phyloP scores from a whole-genome alignment of 64 coral and sea anemone species.

The Montipora efflorescens region DNA sequence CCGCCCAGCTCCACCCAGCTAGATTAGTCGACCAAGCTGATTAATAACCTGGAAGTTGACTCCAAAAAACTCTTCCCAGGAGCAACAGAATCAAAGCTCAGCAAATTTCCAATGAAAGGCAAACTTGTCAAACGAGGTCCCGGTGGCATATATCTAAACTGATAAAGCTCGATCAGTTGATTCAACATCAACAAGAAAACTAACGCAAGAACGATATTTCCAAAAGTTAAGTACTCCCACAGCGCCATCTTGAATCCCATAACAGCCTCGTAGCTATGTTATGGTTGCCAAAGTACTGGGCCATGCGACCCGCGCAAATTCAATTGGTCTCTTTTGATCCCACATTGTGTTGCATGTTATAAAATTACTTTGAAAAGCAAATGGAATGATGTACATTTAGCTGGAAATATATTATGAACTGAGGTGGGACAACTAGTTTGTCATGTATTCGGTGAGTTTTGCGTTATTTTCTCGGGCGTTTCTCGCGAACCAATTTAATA shows the following conservation, averaged over 20 bases:
- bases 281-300: background rate
- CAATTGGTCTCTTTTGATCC: background rate
- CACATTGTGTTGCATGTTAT: too few species aligned
- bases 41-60: background rate
- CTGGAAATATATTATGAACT: too few species aligned
- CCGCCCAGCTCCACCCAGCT: too few species aligned
- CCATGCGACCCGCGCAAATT: background rate
- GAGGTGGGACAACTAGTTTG: too few species aligned
- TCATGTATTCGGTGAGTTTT: too few species aligned
- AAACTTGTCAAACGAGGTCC: slow-evolving; percentile 36
- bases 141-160: slow-evolving; percentile 26
- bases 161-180: slow-evolving; percentile 26
- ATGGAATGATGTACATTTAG: too few species aligned
- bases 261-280: background rate
- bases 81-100: slow-evolving; percentile 18
- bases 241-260: background rate
- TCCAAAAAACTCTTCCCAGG: slow-evolving; percentile 5
- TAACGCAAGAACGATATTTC: background rate
- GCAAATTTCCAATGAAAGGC: slow-evolving; percentile 38
- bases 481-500: too few species aligned
- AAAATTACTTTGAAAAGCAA: too few species aligned
- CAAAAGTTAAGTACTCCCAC: background rate
- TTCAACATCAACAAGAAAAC: slow-evolving; percentile 19
- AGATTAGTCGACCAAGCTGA: too few species aligned
- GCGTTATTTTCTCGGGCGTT: too few species aligned